Base-by-base conservation (phyloP, 1,140 invertebrate genomes). In the Cotesia vestalis region DNA sequence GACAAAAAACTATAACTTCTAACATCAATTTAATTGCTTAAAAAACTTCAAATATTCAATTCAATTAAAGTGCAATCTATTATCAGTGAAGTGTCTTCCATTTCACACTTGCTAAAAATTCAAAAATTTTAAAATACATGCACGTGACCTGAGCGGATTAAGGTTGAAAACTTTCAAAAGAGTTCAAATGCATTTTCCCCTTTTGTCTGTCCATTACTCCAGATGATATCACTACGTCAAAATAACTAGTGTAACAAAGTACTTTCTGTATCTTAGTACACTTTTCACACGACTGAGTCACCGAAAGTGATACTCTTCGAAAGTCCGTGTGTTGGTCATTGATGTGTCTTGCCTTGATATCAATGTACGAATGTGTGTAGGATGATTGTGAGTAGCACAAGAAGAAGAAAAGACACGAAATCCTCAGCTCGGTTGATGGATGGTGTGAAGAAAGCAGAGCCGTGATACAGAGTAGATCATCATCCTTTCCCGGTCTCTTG, bases 341-440 rank as follows among this genome's bases (percentile, higher is more conserved):
- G 5, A n/a, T 55, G 53, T 55, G n/a, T 9, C 53, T 17, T n/a
- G 53, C 9, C n/a, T 55, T 0, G 27, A 34, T 59, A 59, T 27
- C 27, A 59, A 52, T 12, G 35, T 57, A 38, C n/a, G 5, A 17
- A 17, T 17, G 59, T 70, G 63, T 67, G 38, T 20, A 57, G 52
- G 38, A 53, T 57, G 46, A 36, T 62, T 12, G 4, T 57, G 68
- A 67, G 35, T 36, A 27, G 27, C 27, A 27, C 27, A 27, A 35
- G 40, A 68, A 46, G 38, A 57, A 71, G 69, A 57, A 60, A 71
- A 73, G 55, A 68, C 57, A 60, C 63, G 62, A 70, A 74, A 74
- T 74, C 73, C 73, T 71, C 46, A 51, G 27, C 1, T 27, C 27
- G 57, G 62, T 66, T 74, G 73, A 74, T 74, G 73, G 73, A 74